Percentiles rank a stretch among this genome's conserved stretches.
Conservation (phyloP, 2,113 vertebrate genomes). For the Sialia sialis region DNA sequence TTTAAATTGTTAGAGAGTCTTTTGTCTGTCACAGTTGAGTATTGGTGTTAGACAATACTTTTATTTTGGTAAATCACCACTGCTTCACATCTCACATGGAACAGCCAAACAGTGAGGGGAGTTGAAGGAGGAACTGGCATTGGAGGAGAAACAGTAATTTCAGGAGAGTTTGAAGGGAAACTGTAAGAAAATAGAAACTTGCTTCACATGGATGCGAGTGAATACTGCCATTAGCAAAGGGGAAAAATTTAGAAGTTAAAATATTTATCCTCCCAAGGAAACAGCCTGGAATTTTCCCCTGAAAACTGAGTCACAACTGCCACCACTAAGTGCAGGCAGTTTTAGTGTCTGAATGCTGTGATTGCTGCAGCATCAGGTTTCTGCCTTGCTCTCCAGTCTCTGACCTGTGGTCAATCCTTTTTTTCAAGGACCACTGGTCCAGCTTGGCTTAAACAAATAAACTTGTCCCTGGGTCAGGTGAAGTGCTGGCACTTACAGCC, state of each 20-base stretch:
- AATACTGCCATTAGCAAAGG: not conserved
- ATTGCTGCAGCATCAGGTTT: not conserved
- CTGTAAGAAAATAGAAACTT: not conserved
- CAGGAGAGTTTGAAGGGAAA: not conserved
- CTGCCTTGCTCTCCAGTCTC: not conserved
- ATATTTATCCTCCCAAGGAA: not conserved
- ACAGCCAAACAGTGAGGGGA: not conserved
- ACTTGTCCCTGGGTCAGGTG: not conserved
- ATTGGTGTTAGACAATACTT: too few species aligned
- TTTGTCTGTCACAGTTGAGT: too few species aligned
- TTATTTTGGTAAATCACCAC: too few species aligned
- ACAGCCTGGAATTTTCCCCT: not conserved
- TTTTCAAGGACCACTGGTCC: not conserved
- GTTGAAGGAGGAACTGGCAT: not conserved
- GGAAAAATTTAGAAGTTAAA: not conserved
- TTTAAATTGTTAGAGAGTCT: too few species aligned
- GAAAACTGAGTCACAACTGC: not conserved
- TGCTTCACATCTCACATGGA: not conserved
- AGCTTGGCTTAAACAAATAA: not conserved
- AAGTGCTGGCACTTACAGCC: not conserved
- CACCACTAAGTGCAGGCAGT: not conserved
- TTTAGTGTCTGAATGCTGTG: not conserved
- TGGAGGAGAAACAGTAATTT: not conserved
- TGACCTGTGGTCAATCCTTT: rapidly evolving
- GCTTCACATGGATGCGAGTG: not conserved